Evolutionary conservation across 2,888 invertebrate genomes (phyloP).

Genomic region (Timema cristinae): DNA sequence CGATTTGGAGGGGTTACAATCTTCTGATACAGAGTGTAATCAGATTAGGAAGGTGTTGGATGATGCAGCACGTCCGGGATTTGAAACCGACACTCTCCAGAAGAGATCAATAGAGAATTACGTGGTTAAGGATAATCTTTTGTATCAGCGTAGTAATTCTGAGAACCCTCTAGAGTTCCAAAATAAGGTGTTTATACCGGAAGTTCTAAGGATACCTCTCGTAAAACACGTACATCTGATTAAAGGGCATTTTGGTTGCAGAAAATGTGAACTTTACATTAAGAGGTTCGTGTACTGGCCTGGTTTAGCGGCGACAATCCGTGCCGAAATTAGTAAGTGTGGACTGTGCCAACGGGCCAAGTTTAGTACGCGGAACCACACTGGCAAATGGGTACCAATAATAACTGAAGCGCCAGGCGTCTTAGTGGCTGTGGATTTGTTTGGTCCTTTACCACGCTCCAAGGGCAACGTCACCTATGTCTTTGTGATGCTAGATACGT

Average conservation of each 20-base stretch:
- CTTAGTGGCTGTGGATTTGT: neutral
- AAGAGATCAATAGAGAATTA: neutral
- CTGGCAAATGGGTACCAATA: neutral
- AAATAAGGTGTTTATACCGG: neutral
- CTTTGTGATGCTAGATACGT: neutral
- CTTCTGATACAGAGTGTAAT: neutral
- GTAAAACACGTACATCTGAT: neutral
- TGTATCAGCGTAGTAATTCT: neutral
- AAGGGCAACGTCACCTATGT: neutral
- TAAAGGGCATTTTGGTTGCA: neutral
- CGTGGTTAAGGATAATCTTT: neutral
- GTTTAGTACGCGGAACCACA: neutral
- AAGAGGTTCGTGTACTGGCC: neutral
- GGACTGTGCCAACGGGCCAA: neutral
- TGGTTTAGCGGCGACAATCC: too few species aligned
- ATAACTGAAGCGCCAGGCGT: neutral
- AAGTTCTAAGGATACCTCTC: neutral
- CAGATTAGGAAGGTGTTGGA: neutral
- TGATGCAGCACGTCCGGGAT: too few species aligned
- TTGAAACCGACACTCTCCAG: too few species aligned
- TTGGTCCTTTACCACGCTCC: neutral
- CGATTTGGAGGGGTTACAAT: neutral
- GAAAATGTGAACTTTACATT: neutral
- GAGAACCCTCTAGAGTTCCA: neutral
- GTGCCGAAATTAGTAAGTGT: neutral